Base-by-base conservation (phyloP, 2,797 vertebrate genomes). In the Pterois miles region DNA sequence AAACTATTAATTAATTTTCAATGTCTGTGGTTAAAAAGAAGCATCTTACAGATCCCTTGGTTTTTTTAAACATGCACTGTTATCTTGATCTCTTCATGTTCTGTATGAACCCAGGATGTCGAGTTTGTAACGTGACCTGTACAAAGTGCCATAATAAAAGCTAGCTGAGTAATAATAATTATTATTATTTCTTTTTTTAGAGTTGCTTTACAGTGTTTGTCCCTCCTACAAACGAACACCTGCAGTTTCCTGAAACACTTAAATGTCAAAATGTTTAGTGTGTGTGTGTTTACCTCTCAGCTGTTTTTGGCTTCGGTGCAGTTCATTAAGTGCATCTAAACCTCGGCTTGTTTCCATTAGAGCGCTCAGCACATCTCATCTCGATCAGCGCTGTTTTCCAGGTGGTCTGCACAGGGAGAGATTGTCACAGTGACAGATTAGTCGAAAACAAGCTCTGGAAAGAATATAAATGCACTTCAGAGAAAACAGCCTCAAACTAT, bases 81-180 rank as follows among this genome's bases (percentile, higher is more conserved):
- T 67, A 54, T 73, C 60, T 79, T 33, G 16, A 48, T 84, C 36
- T 80, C 80, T 82, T 73, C 58, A 25, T 78, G 78, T 88, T 74
- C 78, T 83, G 79, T 88, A 63, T 65, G 81, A 87, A 86, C 73
- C 82, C 81, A 84, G 82, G 83, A 92, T 88, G 86, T 89, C 86
- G 81, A 90, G 77, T 92, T 91, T 86, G 87, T 92, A 88, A 89
- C 9, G 82, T 92, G 86, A 91, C 82, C 85, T 94, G 92, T 95
- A 91, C 83, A 93, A 92, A 92, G 94, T 95, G 93, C 94, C 94
- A 94, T 94, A 94, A 92, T 93, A 92, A 94, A 68, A 92, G 72
- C 62, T 84, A 76, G 81, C 72, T 82, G 76, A 89, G 83, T 80
- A 48, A 23, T 80, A 65, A 20, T 6, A 48, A 48, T 48, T 3